Percentiles rank a stretch among this genome's conserved stretches.
Evolutionary conservation across 2,113 vertebrate genomes (phyloP).

Genomic region (Tichodroma muraria): DNA sequence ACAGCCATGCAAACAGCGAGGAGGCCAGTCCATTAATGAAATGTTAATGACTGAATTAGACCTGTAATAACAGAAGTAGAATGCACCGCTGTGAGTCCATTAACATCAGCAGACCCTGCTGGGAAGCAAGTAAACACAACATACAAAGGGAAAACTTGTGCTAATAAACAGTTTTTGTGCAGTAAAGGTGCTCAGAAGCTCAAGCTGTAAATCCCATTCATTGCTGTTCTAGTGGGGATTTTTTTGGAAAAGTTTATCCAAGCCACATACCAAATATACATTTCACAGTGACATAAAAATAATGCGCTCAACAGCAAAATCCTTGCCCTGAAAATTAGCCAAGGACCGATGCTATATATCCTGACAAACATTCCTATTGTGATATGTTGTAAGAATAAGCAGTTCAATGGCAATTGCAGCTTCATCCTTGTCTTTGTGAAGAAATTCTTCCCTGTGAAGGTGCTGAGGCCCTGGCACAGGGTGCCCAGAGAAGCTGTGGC

Average conservation of each 20-base stretch:
- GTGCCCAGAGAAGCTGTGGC: neutral
- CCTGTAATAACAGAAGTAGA: constrained; percentile 90
- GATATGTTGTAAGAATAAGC: neutral
- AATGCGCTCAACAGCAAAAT: neutral
- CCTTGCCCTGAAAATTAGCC: accelerated
- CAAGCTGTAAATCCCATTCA: neutral
- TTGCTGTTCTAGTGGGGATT: neutral
- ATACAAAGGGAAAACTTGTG: constrained; percentile 70
- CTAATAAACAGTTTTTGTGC: constrained; percentile 54
- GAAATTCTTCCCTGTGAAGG: neutral
- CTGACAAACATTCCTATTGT: accelerated
- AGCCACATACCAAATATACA: accelerated
- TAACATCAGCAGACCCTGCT: constrained; percentile 86
- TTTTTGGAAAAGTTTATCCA: neutral
- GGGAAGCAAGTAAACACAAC: constrained; percentile 81
- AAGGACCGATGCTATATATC: neutral
- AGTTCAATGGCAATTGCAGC: neutral
- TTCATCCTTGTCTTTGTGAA: neutral
- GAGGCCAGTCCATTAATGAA: constrained; percentile 94
- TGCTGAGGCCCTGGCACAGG: neutral
- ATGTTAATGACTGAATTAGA: constrained; percentile 99
- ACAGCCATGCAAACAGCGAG: constrained; percentile 78
- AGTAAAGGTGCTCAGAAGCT: constrained; percentile 69
- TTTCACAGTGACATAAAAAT: neutral
- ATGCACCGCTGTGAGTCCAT: constrained; percentile 93